Evolutionary conservation across 2,113 vertebrate genomes (phyloP), one percentile per base, ranked within the genome.

Genomic region (Pelodiscus sinensis): DNA sequence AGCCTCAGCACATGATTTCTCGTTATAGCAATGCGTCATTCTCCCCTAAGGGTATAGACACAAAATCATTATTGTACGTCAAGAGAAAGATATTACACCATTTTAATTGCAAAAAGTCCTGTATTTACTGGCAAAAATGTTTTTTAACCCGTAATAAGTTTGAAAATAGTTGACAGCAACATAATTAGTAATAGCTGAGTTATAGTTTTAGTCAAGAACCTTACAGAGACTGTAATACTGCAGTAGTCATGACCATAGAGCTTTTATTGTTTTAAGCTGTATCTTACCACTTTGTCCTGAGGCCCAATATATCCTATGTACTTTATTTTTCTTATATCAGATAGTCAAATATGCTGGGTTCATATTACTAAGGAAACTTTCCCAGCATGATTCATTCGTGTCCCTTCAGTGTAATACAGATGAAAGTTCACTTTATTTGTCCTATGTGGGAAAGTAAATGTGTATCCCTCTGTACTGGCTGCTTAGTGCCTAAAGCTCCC

Each of bases 201-300:
- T 78, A 92, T 38, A 31, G 19, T 68, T 65, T 68, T 68, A 68
- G 16, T n/a, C 16, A 68, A 68, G 62, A 68, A 87, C 25, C 52
- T 18, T 35, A 0, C 27, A 54, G 84, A 54, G 18, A 79, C 19
- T 51, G 10, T 58, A 86, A 88, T n/a, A 52, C 15, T 54, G 27
- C 9, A 55, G 27, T 22, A 89, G 78, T 84, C 92, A 77, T 13
- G 12, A 75, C 3, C 5, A 68, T 50, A 73, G 57, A 82, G 25
- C 4, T 75, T 31, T 27, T 79, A 84, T 87, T 87, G 29, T 3
- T 60, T 1, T 5, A 79, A 38, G 58, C 56, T 75, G 16, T 38
- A 78, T 25, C 77, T 77, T 85, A 82, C 86, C 50, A 82, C 27
- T 89, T 31, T 94, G 92, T 92, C 84, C 13, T 35, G 12, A 82